Conservation (phyloP, 2,888 invertebrate species). For the Patella depressa region DNA sequence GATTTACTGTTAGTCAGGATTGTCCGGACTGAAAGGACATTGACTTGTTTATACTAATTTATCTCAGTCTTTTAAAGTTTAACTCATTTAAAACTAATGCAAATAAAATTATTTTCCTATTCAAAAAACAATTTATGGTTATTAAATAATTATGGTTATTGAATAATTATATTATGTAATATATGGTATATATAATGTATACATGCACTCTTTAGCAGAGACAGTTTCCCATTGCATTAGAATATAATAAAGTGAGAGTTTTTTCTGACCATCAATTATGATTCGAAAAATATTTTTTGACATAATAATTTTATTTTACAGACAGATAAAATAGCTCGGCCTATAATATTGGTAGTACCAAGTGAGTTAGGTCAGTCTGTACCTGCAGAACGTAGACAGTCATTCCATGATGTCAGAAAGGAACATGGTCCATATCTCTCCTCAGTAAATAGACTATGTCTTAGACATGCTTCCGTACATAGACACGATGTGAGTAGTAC, state of each 20-base stretch:
- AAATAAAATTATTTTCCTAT: no score
- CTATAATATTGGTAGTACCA: slow-evolving; percentile 55
- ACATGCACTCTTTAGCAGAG: neutral
- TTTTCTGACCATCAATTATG: no score
- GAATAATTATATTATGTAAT: no score
- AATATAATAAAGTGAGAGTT: no score
- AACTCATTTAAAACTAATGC: no score
- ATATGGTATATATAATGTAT: no score
- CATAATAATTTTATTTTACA: slow-evolving; percentile 27
- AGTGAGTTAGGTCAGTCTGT: slow-evolving; percentile 43
- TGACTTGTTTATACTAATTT: no score
- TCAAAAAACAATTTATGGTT: no score
- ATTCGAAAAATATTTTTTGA: neutral
- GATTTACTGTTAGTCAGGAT: no score
- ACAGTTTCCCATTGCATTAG: neutral
- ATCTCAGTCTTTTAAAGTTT: no score
- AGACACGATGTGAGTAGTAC: slow-evolving; percentile 15
- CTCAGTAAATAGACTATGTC: slow-evolving; percentile 48
- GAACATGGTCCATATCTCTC: slow-evolving; percentile 48
- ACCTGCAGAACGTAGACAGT: slow-evolving; percentile 41
- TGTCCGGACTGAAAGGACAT: no score
- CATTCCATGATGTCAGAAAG: slow-evolving; percentile 37
- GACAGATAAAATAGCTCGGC: slow-evolving; percentile 42
- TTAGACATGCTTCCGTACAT: slow-evolving; percentile 51
- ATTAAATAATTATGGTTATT: no score